phyloP scores from a whole-genome alignment of 2,113 vertebrate species.

The Ramphastos sulfuratus region DNA sequence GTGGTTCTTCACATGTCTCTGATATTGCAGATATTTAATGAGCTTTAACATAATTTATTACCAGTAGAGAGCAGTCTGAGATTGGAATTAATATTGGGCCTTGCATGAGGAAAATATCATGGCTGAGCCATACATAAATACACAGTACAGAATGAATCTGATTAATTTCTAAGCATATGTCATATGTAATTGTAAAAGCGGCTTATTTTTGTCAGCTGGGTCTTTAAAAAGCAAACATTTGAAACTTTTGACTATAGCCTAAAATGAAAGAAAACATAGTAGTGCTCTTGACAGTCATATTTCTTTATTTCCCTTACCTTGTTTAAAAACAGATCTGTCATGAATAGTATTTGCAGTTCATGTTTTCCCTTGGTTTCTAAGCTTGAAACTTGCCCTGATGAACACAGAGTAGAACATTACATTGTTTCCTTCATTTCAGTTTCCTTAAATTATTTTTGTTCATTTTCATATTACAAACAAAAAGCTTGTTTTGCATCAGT shows the following conservation, averaged over 20 bases:
- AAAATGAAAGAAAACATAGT: slow-evolving; percentile 8
- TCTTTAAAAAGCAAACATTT: slow-evolving; percentile 48
- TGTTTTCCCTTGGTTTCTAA: background rate
- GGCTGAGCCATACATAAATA: slow-evolving; percentile 16
- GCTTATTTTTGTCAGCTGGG: slow-evolving; percentile 36
- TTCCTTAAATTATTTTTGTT: slow-evolving; percentile 44
- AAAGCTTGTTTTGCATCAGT: slow-evolving; percentile 55
- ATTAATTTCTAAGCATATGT: slow-evolving; percentile 48
- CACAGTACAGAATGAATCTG: slow-evolving; percentile 36
- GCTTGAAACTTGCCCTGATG: background rate
- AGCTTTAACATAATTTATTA: slow-evolving; percentile 67
- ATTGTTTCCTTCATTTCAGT: background rate
- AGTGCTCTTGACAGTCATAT: background rate
- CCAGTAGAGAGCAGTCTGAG: slow-evolving; percentile 79
- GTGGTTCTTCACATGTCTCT: background rate
- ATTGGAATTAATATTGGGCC: slow-evolving; percentile 69
- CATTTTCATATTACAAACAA: slow-evolving; percentile 39
- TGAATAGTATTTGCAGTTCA: background rate
- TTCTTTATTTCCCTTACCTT: background rate
- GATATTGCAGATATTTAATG: slow-evolving; percentile 33
- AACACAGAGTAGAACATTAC: background rate
- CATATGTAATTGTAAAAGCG: slow-evolving; percentile 41
- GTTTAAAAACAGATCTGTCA: background rate
- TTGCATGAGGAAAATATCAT: slow-evolving; percentile 39
- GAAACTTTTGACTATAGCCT: slow-evolving; percentile 20